A percentile compares a stretch with the other conserved stretches of the same genome.
Evolutionary conservation across 2,888 invertebrate genomes (phyloP).

Genomic region (Calephelis perditalis): DNA sequence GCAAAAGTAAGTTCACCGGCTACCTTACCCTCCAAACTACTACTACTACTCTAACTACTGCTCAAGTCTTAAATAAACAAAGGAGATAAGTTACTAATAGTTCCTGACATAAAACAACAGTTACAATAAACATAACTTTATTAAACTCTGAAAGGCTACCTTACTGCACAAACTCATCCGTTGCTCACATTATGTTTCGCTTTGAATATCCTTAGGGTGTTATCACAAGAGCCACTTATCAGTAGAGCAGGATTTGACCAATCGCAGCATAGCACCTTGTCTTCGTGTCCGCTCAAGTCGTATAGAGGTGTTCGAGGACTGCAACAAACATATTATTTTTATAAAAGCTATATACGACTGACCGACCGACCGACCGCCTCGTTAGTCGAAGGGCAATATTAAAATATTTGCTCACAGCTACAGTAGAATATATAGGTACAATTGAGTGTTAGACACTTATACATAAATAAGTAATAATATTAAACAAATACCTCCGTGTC

Average conservation of each 20-base stretch:
- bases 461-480: no score
- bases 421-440: no score
- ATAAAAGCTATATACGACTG: no score
- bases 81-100: no score
- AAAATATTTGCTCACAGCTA: no score
- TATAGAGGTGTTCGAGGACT: conserved; percentile 95
- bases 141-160: conserved; percentile 1
- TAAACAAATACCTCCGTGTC: conserved; percentile 83
- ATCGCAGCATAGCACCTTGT: conserved; percentile 94
- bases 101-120: not conserved
- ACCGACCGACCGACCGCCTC: no score
- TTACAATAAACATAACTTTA: not conserved
- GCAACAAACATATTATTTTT: conserved; percentile 32
- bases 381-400: no score
- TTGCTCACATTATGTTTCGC: conserved; percentile 63
- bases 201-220: conserved; percentile 93
- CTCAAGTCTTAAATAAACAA: no score
- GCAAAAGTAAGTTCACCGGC: no score
- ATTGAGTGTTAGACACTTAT: no score
- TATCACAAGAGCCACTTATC: conserved; percentile 95
- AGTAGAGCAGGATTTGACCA: conserved; percentile 94
- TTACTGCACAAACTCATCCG: conserved; percentile 16
- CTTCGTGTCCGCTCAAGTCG: conserved; percentile 95
- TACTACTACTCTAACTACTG: no score
- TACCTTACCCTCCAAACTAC: no score